phyloP scores from a whole-genome alignment of 2,113 vertebrate genomes.

The Fregata magnificens region DNA sequence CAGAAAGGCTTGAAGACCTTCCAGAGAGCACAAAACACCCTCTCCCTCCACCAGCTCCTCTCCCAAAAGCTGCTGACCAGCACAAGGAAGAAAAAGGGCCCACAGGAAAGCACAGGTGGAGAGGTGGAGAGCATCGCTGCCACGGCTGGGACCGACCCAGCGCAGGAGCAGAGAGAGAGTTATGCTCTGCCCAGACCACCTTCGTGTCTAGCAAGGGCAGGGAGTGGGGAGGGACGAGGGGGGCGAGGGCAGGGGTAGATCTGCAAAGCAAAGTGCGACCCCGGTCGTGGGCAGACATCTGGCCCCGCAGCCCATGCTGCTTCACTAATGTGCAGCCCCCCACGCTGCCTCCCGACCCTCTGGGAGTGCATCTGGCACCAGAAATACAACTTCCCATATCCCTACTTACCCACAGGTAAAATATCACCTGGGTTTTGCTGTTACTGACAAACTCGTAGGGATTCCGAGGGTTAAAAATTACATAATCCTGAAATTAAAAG shows the following conservation, averaged over 20 bases:
- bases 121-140: neutral
- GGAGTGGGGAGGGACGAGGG: neutral
- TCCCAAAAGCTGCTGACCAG: neutral
- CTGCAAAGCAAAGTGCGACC: neutral
- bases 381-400: neutral
- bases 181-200: neutral
- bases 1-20: neutral
- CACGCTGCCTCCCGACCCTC: rapidly evolving
- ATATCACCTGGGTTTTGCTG: slow-evolving; percentile 81
- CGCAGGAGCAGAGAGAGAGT: neutral
- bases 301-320: rapidly evolving
- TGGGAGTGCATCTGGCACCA: neutral
- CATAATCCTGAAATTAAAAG: slow-evolving; percentile 70
- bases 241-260: neutral
- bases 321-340: neutral
- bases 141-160: neutral
- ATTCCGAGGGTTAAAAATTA: slow-evolving; percentile 82
- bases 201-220: neutral
- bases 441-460: slow-evolving; percentile 84
- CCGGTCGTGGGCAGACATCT: neutral
- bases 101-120: neutral
- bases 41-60: neutral
- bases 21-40: neutral
- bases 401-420: slow-evolving; percentile 85
- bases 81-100: neutral